Conservation (phyloP, 2,888 invertebrate genomes). For the Drosophila mayaguana region DNA sequence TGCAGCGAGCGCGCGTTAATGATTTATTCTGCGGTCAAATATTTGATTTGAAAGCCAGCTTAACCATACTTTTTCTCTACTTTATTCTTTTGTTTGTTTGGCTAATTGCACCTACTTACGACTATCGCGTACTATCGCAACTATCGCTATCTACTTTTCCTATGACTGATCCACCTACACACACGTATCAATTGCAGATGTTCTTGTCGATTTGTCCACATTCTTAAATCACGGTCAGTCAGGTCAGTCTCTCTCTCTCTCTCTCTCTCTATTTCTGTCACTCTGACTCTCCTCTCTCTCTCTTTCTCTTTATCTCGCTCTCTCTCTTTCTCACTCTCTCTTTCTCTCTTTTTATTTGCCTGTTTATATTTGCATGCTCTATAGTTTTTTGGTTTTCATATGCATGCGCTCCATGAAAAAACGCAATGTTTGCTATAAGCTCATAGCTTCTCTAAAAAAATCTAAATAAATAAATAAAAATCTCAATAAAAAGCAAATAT, state of each 20-base stretch:
- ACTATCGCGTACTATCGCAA: slow-evolving; percentile 16
- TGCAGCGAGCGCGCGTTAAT: slow-evolving; percentile 74
- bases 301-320: slow-evolving; percentile 22
- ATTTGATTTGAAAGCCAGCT: slow-evolving; percentile 69
- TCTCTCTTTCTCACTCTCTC: slow-evolving; percentile 4
- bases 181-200: slow-evolving; percentile 83
- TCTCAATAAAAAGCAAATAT: slow-evolving; percentile 30
- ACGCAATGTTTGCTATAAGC: slow-evolving; percentile 48
- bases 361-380: slow-evolving; percentile 65
- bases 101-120: neutral
- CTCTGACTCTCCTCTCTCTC: slow-evolving; percentile 11
- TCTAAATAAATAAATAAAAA: slow-evolving; percentile 37
- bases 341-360: slow-evolving; percentile 40
- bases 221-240: slow-evolving; percentile 85
- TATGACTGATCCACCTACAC: slow-evolving; percentile 60
- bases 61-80: neutral
- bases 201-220: slow-evolving; percentile 85
- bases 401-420: slow-evolving; percentile 35
- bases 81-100: neutral
- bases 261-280: slow-evolving; percentile 2
- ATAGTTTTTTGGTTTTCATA: slow-evolving; percentile 38
- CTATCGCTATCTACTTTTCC: slow-evolving; percentile 44
- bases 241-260: slow-evolving; percentile 82
- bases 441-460: slow-evolving; percentile 13
- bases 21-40: slow-evolving; percentile 70